Base-by-base conservation (phyloP, 2,888 invertebrate genomes). In the Lissocephala sabroskyi region DNA sequence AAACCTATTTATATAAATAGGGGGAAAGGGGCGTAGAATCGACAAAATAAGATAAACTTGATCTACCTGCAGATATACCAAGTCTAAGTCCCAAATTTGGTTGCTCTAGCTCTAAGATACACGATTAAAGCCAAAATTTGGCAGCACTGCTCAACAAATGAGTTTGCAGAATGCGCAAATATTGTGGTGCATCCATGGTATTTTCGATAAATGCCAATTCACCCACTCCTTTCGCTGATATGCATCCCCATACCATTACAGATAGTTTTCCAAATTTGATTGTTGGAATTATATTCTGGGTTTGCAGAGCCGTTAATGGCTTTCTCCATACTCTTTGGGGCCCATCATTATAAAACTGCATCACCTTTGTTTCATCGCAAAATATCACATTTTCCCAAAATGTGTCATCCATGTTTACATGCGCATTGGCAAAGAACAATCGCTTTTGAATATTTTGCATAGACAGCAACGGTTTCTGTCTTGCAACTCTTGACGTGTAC, bases 311-410 rank as follows among this genome's bases (percentile, higher is more conserved):
- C 41, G 26, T 39, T 33, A 53, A 33, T 1, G 48, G n/a, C 32
- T 45, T 47, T 9, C 45, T 16, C 45, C 50, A 50, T 33, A 53
- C 47, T 48, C 29, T 50, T 13, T 18, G 41, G 5, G 50, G 53
- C 30, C 33, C 46, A 37, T 53, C 53, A 40, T 56, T 52, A 28
- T 56, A 53, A 33, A 51, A 52, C n/a, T 52, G 23, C 46, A 56
- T 56, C 1, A 53, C 49, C 35, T 56, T 52, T 1, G 50, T 50
- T 18, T 56, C 48, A 26, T 51, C 47, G 29, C 49, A 56, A 37
- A 53, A 53, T 49, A 53, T 52, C n/a, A 53, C 44, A 16, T 59
- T 43, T 16, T 56, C 44, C 48, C 52, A 48, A 45, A n/a, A n/a
- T n/a, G n/a, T n/a, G n/a, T n/a, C n/a, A n/a, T n/a, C n/a, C n/a